phyloP scores from a whole-genome alignment of 2,797 vertebrate genomes.

The Micropoecilia bifurca region DNA sequence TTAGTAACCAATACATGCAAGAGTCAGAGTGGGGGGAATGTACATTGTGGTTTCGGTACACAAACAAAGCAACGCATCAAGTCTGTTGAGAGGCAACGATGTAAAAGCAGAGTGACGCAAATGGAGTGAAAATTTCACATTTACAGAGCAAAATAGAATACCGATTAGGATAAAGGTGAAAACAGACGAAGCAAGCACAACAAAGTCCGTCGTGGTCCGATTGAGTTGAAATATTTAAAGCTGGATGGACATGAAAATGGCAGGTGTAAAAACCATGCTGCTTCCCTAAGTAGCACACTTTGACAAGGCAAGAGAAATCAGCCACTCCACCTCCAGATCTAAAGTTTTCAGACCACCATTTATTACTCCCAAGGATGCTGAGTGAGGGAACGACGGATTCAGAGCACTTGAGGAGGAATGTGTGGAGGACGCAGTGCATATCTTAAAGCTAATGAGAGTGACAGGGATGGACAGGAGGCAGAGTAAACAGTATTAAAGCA shows the following conservation, averaged over 20 bases:
- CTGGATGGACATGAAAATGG: conserved; percentile 3
- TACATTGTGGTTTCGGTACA: conserved; percentile 46
- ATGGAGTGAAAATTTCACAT: conserved; percentile 8
- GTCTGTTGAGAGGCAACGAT: not conserved
- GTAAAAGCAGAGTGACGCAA: not conserved
- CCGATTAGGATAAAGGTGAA: conserved; percentile 5
- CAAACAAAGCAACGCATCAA: not conserved
- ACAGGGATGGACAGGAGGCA: conserved; percentile 46
- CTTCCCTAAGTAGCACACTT: conserved; percentile 4
- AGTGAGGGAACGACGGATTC: conserved; percentile 30
- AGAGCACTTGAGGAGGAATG: conserved; percentile 41
- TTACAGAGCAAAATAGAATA: not conserved
- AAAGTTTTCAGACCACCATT: conserved; percentile 20
- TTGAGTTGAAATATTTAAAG: conserved; percentile 30
- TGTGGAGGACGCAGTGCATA: conserved; percentile 46
- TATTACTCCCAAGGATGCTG: conserved; percentile 48
- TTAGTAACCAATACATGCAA: conserved; percentile 56
- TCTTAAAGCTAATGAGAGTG: conserved; percentile 43
- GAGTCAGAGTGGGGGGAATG: conserved; percentile 54
- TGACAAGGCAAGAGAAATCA: conserved; percentile 32
- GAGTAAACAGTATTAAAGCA: conserved; percentile 51
- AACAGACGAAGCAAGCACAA: not conserved
- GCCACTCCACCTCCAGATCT: conserved; percentile 3
- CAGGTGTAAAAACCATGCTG: conserved; percentile 39
- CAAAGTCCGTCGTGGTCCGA: not conserved